phyloP scores from a whole-genome alignment of 2,113 vertebrate species.

The rabbit (Oryctolagus cuniculus) region DNA sequence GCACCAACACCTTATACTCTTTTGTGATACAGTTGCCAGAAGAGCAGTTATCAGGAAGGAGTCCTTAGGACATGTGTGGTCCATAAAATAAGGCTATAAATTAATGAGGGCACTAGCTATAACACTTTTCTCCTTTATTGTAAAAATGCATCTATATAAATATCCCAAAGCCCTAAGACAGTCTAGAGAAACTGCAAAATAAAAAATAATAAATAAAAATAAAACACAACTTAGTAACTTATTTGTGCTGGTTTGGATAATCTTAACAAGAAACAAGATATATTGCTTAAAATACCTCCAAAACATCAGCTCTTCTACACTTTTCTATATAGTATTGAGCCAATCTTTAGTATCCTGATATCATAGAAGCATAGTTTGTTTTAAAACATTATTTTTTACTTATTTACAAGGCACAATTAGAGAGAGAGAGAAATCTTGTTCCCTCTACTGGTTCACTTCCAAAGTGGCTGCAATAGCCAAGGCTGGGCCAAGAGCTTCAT shows the following conservation, averaged over 20 bases:
- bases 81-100: neutral
- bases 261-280: neutral
- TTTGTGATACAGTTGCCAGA: neutral
- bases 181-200: neutral
- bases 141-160: neutral
- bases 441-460: no score
- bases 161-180: neutral
- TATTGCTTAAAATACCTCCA: neutral
- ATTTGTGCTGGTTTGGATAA: neutral
- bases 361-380: no score
- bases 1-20: neutral
- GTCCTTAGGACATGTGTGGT: neutral
- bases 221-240: neutral
- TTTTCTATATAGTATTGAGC: neutral
- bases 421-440: no score
- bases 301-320: neutral
- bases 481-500: no score
- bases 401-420: no score
- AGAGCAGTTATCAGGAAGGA: neutral
- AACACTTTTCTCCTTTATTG: neutral
- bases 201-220: no score
- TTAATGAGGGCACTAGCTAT: neutral
- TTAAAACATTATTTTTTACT: no score
- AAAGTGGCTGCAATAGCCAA: no score
- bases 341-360: accelerated